Percentiles rank a stretch among this genome's conserved stretches.
Evolutionary conservation across 2,888 invertebrate genomes (phyloP).

Genomic region (Diogma glabrata): DNA sequence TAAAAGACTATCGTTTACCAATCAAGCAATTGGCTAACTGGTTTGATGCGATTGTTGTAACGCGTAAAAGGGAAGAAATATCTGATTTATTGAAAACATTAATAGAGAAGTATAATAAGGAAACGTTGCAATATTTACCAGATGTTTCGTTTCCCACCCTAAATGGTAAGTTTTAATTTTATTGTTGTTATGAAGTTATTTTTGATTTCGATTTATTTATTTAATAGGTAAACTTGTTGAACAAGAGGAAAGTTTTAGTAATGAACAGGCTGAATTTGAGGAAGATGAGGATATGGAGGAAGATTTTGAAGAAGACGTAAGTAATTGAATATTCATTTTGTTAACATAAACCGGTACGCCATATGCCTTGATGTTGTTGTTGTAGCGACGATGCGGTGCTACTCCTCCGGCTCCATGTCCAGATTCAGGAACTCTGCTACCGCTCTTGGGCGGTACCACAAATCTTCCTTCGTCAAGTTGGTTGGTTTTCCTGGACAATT

Average conservation of each 20-base stretch:
- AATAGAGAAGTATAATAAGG: conserved; percentile 60
- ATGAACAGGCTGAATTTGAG: conserved; percentile 42
- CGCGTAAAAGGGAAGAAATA: conserved; percentile 77
- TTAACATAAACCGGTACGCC: too few relatives aligned
- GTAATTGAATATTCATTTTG: too few relatives aligned
- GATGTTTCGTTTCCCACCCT: conserved; percentile 63
- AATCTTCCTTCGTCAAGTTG: too few relatives aligned
- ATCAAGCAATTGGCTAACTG: conserved; percentile 72
- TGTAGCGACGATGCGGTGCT: too few relatives aligned
- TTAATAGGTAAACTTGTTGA: conserved; percentile 46
- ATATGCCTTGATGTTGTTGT: too few relatives aligned
- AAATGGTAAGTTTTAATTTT: conserved; percentile 44
- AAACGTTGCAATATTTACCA: conserved; percentile 53
- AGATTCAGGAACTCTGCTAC: too few relatives aligned
- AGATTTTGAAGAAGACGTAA: conserved; percentile 29
- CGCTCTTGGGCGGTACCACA: too few relatives aligned
- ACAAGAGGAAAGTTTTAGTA: conserved; percentile 40
- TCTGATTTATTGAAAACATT: conserved; percentile 62
- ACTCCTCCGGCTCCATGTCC: too few relatives aligned
- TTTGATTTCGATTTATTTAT: conserved; percentile 18
- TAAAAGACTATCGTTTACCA: conserved; percentile 69
- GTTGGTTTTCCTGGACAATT: too few relatives aligned
- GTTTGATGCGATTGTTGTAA: conserved; percentile 77
- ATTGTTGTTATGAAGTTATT: background rate
- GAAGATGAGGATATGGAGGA: conserved; percentile 41